Evolutionary conservation across 1,140 invertebrate species (phyloP).

Genomic region (Mizuhopecten yessoensis): DNA sequence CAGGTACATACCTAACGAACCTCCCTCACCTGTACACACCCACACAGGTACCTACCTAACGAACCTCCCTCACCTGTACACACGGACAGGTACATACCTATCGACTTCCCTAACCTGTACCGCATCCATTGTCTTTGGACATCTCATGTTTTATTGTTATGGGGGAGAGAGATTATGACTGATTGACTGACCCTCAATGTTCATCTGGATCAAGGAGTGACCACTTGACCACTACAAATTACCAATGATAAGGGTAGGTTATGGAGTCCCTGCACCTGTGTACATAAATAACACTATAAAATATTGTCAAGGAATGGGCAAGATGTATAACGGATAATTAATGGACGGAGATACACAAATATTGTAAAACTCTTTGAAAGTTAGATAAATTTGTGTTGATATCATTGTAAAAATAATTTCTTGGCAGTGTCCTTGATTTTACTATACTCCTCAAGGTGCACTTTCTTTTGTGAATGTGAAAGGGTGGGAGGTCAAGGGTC

Average conservation of each 20-base stretch:
- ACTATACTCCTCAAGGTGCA: background rate
- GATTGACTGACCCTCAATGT: background rate
- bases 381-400: background rate
- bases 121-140: too few species aligned
- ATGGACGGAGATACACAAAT: background rate
- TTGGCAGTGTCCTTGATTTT: background rate
- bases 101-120: too few species aligned
- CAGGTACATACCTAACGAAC: too few species aligned
- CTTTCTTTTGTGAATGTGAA: background rate
- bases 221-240: conserved; percentile 16
- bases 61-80: background rate
- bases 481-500: too few species aligned
- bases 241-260: background rate
- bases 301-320: background rate
- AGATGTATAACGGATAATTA: background rate
- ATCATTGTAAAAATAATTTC: background rate
- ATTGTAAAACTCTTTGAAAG: background rate
- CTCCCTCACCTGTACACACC: background rate
- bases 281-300: conserved; percentile 35
- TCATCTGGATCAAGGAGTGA: background rate
- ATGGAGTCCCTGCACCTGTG: conserved; percentile 25
- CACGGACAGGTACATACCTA: background rate
- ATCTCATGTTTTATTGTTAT: too few species aligned
- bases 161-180: background rate
- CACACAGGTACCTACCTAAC: background rate